Evolutionary conservation across 1,140 invertebrate genomes (phyloP).

Genomic region (Proales similis): DNA sequence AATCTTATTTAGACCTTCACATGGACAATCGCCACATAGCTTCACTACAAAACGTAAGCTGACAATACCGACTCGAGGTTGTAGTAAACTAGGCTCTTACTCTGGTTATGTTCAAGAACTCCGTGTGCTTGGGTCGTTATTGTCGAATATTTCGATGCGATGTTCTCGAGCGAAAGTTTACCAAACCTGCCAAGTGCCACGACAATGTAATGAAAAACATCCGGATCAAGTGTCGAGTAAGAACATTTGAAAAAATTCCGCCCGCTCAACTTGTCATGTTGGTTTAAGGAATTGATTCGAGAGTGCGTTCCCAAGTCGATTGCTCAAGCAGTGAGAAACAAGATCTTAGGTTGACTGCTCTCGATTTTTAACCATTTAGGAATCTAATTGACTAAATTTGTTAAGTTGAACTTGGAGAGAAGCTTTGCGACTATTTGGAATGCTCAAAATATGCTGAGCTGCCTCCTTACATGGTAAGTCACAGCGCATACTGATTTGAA

Average conservation of each 20-base stretch:
- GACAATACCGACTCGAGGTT: background rate
- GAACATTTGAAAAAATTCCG: conserved; percentile 13
- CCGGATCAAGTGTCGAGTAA: conserved; percentile 10
- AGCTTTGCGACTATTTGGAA: conserved; percentile 20
- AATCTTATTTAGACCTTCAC: conserved; percentile 24
- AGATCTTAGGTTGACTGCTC: background rate
- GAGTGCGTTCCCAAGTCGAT: conserved; percentile 10
- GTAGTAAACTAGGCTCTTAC: background rate
- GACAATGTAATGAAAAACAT: background rate
- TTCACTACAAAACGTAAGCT: conserved; percentile 1
- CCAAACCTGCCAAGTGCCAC: background rate
- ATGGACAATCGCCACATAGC: conserved; percentile 13
- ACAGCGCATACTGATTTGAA: background rate
- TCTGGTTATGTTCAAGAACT: background rate
- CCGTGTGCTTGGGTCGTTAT: conserved; percentile 23
- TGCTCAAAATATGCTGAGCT: background rate
- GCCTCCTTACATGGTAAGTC: conserved; percentile 8
- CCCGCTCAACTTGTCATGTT: too few relatives aligned
- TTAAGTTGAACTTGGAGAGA: conserved; percentile 21
- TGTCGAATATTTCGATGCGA: conserved; percentile 36
- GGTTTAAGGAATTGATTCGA: conserved; percentile 1
- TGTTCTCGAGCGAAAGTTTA: background rate
- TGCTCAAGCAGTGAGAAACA: background rate
- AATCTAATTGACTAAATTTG: background rate
- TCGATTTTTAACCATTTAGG: background rate